These are phyloP conservation scores for Desoria tigrina DNA, from an alignment of 2,888 invertebrate genomes.

Conservation along the genomic window DNA sequence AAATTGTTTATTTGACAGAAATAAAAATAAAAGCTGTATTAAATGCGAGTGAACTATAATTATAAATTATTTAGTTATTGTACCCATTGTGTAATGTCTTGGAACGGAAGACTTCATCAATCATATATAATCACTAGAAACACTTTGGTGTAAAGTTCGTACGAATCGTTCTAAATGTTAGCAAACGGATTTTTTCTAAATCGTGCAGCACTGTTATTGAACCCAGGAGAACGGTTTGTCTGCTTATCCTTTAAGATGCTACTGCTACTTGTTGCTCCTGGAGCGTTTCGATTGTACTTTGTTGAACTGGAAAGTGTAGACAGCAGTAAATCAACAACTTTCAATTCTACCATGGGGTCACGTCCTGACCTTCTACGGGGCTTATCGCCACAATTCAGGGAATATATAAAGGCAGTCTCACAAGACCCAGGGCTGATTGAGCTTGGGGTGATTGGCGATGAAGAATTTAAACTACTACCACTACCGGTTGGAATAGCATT, in stretches of 20 bases:
- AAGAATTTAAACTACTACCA: not conserved
- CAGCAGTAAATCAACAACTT: conserved; percentile 43
- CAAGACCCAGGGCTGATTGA: conserved; percentile 21
- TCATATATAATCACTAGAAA: conserved; percentile 7
- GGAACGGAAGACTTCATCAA: too few relatives aligned
- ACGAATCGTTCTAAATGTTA: conserved; percentile 4
- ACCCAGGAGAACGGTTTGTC: not conserved
- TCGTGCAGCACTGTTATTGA: not conserved
- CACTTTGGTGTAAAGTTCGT: conserved; percentile 2
- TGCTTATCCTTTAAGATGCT: conserved; percentile 1
- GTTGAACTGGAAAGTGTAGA: conserved; percentile 36
- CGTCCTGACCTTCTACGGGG: conserved; percentile 26
- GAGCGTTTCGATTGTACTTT: conserved; percentile 31
- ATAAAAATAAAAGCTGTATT: too few relatives aligned
- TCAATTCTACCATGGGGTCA: conserved; percentile 35
- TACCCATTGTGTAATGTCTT: too few relatives aligned
- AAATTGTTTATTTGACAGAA: too few relatives aligned
- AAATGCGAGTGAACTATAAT: too few relatives aligned
- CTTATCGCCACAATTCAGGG: conserved; percentile 10
- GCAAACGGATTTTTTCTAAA: conserved; percentile 31
- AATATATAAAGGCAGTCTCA: conserved; percentile 20
- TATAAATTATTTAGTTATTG: too few relatives aligned
- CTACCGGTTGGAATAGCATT: conserved; percentile 22
- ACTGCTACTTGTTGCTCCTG: not conserved
- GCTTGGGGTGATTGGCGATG: conserved; percentile 6